Base-by-base conservation (phyloP, 1,140 invertebrate genomes). In the Drosophila kanapiae region DNA sequence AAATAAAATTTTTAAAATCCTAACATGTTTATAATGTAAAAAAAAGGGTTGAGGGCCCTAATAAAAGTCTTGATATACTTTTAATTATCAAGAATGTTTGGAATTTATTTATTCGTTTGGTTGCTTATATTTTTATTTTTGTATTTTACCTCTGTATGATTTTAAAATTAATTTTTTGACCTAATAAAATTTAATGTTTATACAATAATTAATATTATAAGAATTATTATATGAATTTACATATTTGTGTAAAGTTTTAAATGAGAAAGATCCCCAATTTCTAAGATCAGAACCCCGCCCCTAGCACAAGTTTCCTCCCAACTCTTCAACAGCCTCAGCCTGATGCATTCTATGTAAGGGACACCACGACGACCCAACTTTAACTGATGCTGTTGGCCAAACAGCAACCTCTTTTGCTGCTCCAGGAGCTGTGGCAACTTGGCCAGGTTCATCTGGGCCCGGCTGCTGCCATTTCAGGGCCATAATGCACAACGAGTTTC, bases 401-500 rank as follows among this genome's bases (percentile, higher is more conserved):
- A 51, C 37, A 23, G 23, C 23, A 23, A 53, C 37, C 62, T 43
- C 42, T 60, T 61, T 47, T 67, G 48, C n/a, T 67, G 38, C 23
- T 16, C 18, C 53, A 6, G 18, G 18, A 37, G 14, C 31, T 47
- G 48, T 33, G 18, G 63, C 37, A 70, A 70, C 40, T 82, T 75
- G 56, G 69, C 45, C 69, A 74, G 60, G 43, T 75, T 61, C 70
- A 56, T 62, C 70, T 75, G 48, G 45, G 56, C 56, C 23, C 48
- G 45, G 27, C 67, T 79, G 59, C 54, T 62, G 71, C 70, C 70
- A 63, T 76, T 88, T 75, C 13, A 31, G 68, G 53, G 72, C 71
- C 85, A 82, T 87, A 87, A 88, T 87, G 84, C 85, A 87, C 77
- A 87, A 71, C 68, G 84, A 84, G 83, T 75, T 80, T 68, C 48